Base-by-base conservation (phyloP, 2,113 vertebrate species). In the Xiphorhynchus elegans region DNA sequence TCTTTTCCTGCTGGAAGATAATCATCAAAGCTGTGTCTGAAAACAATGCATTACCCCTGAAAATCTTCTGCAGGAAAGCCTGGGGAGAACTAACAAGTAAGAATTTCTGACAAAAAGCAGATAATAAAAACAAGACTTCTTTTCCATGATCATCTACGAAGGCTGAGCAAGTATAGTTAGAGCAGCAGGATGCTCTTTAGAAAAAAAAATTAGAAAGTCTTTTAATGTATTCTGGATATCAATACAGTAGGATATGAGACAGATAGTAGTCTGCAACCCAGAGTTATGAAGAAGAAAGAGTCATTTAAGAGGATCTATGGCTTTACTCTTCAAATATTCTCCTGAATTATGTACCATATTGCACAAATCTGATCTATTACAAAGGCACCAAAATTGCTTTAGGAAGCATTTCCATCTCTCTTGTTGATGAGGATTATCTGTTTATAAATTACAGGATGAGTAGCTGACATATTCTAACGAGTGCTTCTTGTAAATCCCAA, bases 361-460 rank as follows among this genome's bases (percentile, higher is more conserved):
- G 40, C 44, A 89, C 52, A 91, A 87, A 89, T 74, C 49, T 87
- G 50, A 90, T 90, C 42, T 60, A 80, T 77, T 84, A 86, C 50
- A 93, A 86, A 90, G 37, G 50, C 86, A 92, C 74, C 4, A 78
- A 42, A 47, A 89, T 26, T 73, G 64, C 64, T 75, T 91, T 56
- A 73, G 70, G 82, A 94, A 93, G 50, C 23, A 29, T 55, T 90
- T 83, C 55, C 42, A 52, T 87, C 52, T 67, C 60, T 70, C 69
- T 37, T 70, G 21, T 21, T 68, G 67, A 83, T 69, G 46, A 74
- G 33, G 29, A 77, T 80, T 81, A 80, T 55, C 39, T 84, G 26
- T 84, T 90, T 82, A 90, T 64, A 89, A 95, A 88, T 76, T 89
- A 63, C 35, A 84, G 52, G 39, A 70, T 37, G 46, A 90, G 46